Evolutionary conservation across 2,113 vertebrate species (phyloP).

Genomic region (Callocephalon fimbriatum): DNA sequence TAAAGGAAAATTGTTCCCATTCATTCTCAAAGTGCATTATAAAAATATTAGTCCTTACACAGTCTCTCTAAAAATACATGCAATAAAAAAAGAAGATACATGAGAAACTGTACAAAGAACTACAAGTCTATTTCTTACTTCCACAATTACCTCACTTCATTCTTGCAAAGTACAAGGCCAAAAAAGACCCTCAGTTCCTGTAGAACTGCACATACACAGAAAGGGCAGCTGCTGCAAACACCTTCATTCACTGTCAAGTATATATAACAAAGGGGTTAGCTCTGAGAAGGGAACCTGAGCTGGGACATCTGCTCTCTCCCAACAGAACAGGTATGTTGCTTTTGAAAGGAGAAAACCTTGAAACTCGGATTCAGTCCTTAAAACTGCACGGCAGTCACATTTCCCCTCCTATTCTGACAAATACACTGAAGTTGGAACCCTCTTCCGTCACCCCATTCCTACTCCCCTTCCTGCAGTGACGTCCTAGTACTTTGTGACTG

Average conservation of each 20-base stretch:
- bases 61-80: background rate
- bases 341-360: background rate
- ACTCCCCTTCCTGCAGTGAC: background rate
- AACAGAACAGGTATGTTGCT: background rate
- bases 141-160: background rate
- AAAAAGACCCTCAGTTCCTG: background rate
- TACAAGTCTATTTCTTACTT: background rate
- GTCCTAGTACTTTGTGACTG: background rate
- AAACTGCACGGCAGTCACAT: background rate
- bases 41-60: background rate
- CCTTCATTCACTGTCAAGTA: background rate
- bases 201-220: background rate
- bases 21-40: background rate
- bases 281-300: background rate
- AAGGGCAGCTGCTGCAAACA: background rate
- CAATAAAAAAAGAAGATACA: background rate
- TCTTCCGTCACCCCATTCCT: background rate
- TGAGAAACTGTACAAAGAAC: background rate
- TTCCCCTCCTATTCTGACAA: background rate
- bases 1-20: conserved; percentile 9
- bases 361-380: background rate
- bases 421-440: background rate
- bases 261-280: background rate
- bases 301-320: background rate
- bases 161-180: background rate